A percentile compares a stretch with the other conserved stretches of the same genome.
Conservation (phyloP, 2,888 invertebrate species). For the Gerris lacustris region DNA sequence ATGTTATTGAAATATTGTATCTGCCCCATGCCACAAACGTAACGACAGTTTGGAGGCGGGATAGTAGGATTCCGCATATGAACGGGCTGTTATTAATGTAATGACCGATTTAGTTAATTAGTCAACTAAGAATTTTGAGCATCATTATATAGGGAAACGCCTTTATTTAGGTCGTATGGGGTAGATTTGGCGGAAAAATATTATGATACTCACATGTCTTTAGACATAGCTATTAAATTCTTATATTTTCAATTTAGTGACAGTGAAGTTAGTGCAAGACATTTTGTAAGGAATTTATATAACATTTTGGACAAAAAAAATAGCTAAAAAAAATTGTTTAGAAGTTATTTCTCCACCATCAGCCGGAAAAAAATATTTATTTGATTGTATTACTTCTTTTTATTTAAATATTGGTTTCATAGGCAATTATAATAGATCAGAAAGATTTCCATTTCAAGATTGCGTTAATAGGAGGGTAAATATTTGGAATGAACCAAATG, state of each 20-base stretch:
- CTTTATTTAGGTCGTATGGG: background rate
- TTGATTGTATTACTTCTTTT: conserved; percentile 1
- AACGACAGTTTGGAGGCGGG: too few species aligned
- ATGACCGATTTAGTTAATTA: too few species aligned
- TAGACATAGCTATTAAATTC: background rate
- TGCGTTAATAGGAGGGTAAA: conserved; percentile 8
- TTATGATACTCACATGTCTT: background rate
- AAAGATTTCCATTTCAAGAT: conserved; percentile 6
- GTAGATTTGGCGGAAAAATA: background rate
- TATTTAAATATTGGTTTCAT: conserved; percentile 9
- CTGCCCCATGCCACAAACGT: too few species aligned
- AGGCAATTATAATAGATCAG: conserved; percentile 1
- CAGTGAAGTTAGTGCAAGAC: background rate
- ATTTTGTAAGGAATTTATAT: background rate
- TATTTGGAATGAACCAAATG: conserved; percentile 2
- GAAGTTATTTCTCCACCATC: too few species aligned
- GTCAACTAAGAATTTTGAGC: too few species aligned
- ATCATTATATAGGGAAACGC: background rate
- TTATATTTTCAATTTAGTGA: background rate
- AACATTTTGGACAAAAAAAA: background rate
- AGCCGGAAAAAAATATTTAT: background rate
- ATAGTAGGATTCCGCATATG: too few species aligned
- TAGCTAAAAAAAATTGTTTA: background rate
- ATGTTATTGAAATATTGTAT: too few species aligned
- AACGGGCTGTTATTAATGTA: too few species aligned